Evolutionary conservation across 1,140 invertebrate species (phyloP), one percentile per base, ranked within the genome.

Genomic region (Penaeus japonicus): DNA sequence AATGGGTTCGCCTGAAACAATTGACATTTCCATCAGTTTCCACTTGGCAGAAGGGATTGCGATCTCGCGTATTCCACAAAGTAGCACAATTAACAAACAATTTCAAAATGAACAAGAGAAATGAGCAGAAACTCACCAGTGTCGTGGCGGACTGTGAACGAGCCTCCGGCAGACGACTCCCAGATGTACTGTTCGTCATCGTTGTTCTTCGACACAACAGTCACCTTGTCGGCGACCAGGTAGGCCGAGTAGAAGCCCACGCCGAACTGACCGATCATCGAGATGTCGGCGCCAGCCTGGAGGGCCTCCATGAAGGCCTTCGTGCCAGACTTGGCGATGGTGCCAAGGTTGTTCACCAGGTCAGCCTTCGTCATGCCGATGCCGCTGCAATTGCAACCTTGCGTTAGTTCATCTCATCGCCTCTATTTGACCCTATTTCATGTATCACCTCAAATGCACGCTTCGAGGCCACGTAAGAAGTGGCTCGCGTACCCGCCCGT

Each of bases 161-260:
- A 97, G 80, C 97, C 97, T 85, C 97, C 97, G 91, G 97, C 97
- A 10, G 96, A 95, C 0, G 97, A 98, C 92, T 99, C 97, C 97
- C 97, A 99, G 87, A 96, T 94, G 93, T 98, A 98, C 92, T 97
- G 96, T 91, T 97, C 97, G 92, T 98, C 97, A 92, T 97, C 98
- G 92, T 99, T 99, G 94, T 98, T 95, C 92, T 98, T 99, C 0
- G 97, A 98, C 35, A 95, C 95, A 0, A 99, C 99, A 0, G 95
- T 96, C 15, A 99, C 98, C 92, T 95, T 93, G 91, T 99, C 98
- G 75, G 98, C 98, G 24, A 99, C 96, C 75, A 99, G 93, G 92
- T 99, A 99, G 55, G 97, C 97, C 0, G 99, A 99, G 93, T 99
- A 99, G 95, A 99, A 99, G 94, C 97, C 97, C 81, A 99, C 97